Base-by-base conservation (phyloP, 64 coral and sea anemone species). In the Stichodactyla mertensii region DNA sequence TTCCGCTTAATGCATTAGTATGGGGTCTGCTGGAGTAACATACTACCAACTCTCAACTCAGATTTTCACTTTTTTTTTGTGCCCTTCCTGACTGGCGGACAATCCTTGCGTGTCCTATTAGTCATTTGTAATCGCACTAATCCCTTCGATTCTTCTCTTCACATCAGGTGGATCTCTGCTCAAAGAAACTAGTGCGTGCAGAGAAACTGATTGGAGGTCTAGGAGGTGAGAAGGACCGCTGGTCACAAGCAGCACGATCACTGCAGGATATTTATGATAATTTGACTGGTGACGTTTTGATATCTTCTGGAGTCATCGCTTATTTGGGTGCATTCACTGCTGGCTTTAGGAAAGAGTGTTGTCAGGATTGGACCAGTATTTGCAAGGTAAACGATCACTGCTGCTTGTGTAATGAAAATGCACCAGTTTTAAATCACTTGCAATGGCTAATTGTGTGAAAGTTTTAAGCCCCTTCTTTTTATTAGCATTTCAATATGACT, bases 241-340 rank as follows among this genome's bases (percentile, higher is more conserved):
- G 97, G 97, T 99, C 97, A 78, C 89, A 88, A 64, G 93, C 97
- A 86, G 97, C 97, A 6, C 52, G 57, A 10, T 92, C 93, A 4
- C 61, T 99, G 77, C 97, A 99, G 79, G 90, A 94, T 89, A 71
- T 95, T 8, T 99, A 92, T 91, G 97, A 99, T 82, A 99, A 99
- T 45, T 56, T 99, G 64, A 99, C 97, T 71, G 97, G 97, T 60
- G 97, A 99, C 71, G 97, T 99, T 3, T 90, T 99, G 18, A 95
- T 99, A 60, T 99, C 97, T 31, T 99, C 97, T 61, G 97, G 97
- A 51, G 97, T 99, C 11, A 99, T 99, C 59, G 97, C 97, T 52
- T 99, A 99, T 77, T 86, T 99, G n/a, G 97, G 97, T 54, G 97
- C 97, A 18, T 99, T 99, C 55, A 99, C 97, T 24, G 93, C 97